Evolutionary conservation across 2,113 vertebrate species (phyloP).

Genomic region (Chaetura pelagica): DNA sequence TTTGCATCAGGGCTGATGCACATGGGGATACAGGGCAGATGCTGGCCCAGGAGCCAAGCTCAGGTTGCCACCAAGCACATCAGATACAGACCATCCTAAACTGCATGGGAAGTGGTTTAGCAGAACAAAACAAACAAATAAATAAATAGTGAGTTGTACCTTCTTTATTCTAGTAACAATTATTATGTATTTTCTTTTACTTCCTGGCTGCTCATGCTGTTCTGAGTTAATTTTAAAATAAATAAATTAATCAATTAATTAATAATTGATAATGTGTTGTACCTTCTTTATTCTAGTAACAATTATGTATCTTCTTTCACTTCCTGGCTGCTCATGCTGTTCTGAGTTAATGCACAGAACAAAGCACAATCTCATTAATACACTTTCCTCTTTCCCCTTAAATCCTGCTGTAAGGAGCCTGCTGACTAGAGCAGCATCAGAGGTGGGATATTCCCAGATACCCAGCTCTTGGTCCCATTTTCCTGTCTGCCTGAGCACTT

Average conservation of each 20-base stretch:
- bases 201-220: neutral
- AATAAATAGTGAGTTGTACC: neutral
- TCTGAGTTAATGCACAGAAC: neutral
- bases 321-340: neutral
- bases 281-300: too few relatives aligned
- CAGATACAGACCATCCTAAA: neutral
- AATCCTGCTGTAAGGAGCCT: neutral
- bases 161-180: neutral
- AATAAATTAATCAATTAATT: too few relatives aligned
- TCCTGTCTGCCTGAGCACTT: accelerated
- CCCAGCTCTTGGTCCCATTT: neutral
- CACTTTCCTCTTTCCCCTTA: neutral
- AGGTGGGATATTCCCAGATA: neutral
- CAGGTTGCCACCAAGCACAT: neutral
- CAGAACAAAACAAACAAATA: neutral
- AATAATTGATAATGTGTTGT: too few relatives aligned
- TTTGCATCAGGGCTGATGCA: neutral
- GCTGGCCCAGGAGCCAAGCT: neutral
- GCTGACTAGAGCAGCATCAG: neutral
- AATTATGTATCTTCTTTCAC: neutral
- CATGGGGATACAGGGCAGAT: neutral
- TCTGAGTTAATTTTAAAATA: neutral
- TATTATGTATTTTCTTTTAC: neutral
- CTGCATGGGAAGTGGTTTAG: neutral
- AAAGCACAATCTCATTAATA: neutral